A percentile compares a stretch with the other conserved stretches of the same genome.
Conservation (phyloP, 1,140 invertebrate genomes). For the Idris sp. region DNA sequence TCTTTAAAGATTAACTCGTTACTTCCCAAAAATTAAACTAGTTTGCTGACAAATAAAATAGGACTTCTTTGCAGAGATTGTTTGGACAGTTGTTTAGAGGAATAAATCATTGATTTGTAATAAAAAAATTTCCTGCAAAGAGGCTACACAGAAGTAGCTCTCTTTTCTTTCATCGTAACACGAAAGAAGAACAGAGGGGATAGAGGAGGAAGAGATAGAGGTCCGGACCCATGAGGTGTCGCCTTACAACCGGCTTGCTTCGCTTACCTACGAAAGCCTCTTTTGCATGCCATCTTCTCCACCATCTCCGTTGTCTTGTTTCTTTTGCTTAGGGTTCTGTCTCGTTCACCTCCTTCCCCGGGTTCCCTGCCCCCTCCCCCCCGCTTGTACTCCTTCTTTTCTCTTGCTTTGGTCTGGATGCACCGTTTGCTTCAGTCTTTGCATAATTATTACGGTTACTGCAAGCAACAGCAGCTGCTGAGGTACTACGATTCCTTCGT, state of each 20-base stretch:
- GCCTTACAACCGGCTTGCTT: constrained; percentile 78
- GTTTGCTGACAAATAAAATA: no score
- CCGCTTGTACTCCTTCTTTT: constrained; percentile 48
- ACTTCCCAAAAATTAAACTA: no score
- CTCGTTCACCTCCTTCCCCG: constrained; percentile 53
- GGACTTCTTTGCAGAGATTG: no score
- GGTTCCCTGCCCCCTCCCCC: constrained; percentile 26
- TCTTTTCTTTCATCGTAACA: constrained; percentile 43
- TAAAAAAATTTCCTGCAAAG: no score
- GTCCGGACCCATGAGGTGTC: constrained; percentile 74
- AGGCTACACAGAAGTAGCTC: constrained; percentile 23
- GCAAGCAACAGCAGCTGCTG: constrained; percentile 67
- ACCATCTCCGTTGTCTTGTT: constrained; percentile 72
- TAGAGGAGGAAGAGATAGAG: constrained; percentile 65
- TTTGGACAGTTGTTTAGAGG: no score
- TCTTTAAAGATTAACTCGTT: no score
- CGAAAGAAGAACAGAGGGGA: constrained; percentile 37
- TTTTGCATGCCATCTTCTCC: constrained; percentile 78
- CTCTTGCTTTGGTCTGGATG: constrained; percentile 62
- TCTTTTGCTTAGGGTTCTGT: constrained; percentile 69
- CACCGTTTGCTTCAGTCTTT: constrained; percentile 73
- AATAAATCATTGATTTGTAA: no score
- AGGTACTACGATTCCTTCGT: constrained; percentile 39
- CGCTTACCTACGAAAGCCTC: constrained; percentile 75
- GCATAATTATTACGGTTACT: constrained; percentile 77